Evolutionary conservation across 2,888 invertebrate species (phyloP).

Genomic region (Alloplasta piceator): DNA sequence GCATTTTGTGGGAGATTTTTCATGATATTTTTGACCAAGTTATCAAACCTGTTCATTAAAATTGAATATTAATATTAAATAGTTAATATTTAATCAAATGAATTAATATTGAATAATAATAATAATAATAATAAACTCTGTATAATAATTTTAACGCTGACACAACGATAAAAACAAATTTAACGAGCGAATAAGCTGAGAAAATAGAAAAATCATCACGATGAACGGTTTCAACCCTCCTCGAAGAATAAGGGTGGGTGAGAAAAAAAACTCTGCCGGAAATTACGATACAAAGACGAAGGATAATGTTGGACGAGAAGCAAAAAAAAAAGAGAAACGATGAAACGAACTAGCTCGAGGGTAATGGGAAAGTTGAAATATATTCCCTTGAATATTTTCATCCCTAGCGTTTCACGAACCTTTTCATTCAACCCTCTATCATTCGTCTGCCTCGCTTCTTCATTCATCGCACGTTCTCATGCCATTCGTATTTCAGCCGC

Average conservation of each 20-base stretch:
- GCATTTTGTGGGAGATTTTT: no score
- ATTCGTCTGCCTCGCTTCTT: no score
- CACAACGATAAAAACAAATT: slow-evolving; percentile 45
- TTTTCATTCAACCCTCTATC: no score
- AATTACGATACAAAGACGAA: slow-evolving; percentile 1
- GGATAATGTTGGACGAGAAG: not conserved
- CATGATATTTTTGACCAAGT: no score
- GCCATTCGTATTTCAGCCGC: not conserved
- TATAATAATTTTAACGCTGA: not conserved
- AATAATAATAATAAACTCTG: no score
- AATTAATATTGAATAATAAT: no score
- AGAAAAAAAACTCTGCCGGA: not conserved
- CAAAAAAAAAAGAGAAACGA: slow-evolving; percentile 11
- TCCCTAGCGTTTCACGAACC: no score
- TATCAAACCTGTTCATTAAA: no score
- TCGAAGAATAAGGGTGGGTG: not conserved
- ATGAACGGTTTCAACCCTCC: not conserved
- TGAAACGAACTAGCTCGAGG: not conserved
- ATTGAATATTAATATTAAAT: no score
- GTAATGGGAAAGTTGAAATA: slow-evolving; percentile 1
- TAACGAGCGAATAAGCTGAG: slow-evolving; percentile 26
- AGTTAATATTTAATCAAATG: no score
- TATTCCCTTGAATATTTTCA: slow-evolving; percentile 14
- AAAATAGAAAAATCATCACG: slow-evolving; percentile 32
- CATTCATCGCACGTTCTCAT: not conserved